Conservation (phyloP, 1,140 invertebrate genomes). For the Reticulitermes speratus region DNA sequence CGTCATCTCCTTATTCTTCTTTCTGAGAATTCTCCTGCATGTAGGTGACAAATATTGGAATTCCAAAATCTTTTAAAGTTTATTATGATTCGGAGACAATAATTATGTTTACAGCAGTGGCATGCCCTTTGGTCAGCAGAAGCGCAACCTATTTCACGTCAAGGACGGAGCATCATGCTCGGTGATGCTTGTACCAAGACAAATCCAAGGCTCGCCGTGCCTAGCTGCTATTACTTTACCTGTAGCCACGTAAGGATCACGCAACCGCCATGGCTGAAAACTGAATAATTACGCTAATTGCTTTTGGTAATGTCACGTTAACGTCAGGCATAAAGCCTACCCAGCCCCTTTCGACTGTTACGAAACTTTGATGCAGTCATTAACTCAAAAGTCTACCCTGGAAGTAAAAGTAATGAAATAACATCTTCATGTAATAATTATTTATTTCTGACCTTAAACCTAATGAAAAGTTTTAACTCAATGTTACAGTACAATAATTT, state of each 20-base stretch:
- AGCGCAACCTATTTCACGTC: background rate
- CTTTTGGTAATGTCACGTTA: background rate
- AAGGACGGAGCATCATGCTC: background rate
- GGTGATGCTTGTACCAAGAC: background rate
- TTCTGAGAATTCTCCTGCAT: too few species aligned
- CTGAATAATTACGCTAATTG: slow-evolving; percentile 15
- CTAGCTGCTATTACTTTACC: background rate
- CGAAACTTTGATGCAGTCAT: background rate
- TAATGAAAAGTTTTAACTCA: too few species aligned
- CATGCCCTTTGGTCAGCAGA: background rate
- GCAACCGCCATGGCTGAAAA: background rate
- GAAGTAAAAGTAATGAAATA: background rate
- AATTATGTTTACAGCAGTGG: background rate
- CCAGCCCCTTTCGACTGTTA: background rate
- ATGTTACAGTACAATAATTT: too few species aligned
- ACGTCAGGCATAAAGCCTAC: background rate
- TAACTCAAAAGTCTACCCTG: background rate
- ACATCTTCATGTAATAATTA: background rate
- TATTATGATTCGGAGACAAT: too few species aligned
- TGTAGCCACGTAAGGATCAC: background rate
- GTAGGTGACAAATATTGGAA: too few species aligned
- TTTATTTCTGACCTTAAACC: background rate
- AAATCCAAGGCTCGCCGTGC: background rate
- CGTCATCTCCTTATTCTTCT: too few species aligned
- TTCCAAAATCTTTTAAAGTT: too few species aligned